Evolutionary conservation across 1,140 invertebrate genomes (phyloP).

Genomic region (Temnothorax longispinosus): DNA sequence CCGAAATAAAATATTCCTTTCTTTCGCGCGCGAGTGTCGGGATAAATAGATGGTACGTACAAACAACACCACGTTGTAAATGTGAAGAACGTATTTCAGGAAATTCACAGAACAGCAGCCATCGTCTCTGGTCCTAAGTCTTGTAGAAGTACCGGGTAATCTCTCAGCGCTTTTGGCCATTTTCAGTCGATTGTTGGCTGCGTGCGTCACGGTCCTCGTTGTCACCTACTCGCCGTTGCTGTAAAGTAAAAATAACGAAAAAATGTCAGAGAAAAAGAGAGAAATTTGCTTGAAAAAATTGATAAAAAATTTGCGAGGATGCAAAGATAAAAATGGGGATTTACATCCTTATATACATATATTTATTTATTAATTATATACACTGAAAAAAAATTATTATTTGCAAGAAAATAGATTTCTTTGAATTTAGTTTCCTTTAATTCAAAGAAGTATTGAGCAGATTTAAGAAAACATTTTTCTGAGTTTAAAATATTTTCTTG

Average conservation of each 20-base stretch:
- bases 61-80: constrained; percentile 92
- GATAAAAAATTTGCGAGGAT: background rate
- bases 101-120: constrained; percentile 92
- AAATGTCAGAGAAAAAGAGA: constrained; percentile 8
- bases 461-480: no score
- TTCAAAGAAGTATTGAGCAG: no score
- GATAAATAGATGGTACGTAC: constrained; percentile 86
- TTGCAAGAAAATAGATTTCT: no score
- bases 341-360: background rate
- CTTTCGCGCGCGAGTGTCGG: background rate
- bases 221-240: constrained; percentile 82
- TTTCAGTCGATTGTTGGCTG: constrained; percentile 69
- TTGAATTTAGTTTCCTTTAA: no score
- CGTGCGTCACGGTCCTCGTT: constrained; percentile 64
- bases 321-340: background rate
- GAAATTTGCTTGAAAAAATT: background rate
- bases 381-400: no score
- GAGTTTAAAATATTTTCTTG: no score
- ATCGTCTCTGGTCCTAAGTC: constrained; percentile 87
- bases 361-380: no score
- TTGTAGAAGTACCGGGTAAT: constrained; percentile 81
- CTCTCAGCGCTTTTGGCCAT: constrained; percentile 84
- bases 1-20: constrained; percentile 37
- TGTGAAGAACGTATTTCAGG: constrained; percentile 91
- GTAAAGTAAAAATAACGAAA: constrained; percentile 63